Evolutionary conservation across 2,113 vertebrate genomes (phyloP), one percentile per base, ranked within the genome.

Genomic region (Egretta garzetta): DNA sequence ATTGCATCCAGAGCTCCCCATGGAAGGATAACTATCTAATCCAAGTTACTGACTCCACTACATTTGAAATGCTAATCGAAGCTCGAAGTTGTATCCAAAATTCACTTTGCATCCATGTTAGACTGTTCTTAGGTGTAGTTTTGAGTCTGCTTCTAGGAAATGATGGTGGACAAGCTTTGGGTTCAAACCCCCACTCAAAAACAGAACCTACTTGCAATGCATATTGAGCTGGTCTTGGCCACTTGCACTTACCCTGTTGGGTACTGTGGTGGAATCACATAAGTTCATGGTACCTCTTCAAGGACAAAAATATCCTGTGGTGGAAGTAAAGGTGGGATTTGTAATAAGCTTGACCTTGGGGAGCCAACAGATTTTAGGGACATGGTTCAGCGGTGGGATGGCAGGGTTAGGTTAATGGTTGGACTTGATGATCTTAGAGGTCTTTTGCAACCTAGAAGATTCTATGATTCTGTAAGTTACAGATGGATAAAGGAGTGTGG

Each of bases 231-330:
- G 24, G 20, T n/a, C n/a, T 45, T 66, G 64, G 22, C 37, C 21
- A 21, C 23, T 15, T 59, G 20, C 8, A 52, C 13, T 35, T 74
- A 21, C 6, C 24, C 5, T n/a, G 1, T 0, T 26, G 15, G 7
- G 24, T 11, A 22, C 8, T 41, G 10, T 23, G 30, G 8, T 14
- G 88, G 43, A 71, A 68, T 39, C 14, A 22, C 1, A 16, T 12
- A 9, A 67, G 11, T 41, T 45, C 20, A 21, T 12, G 6, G 8
- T 41, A 63, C 2, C 3, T 8, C 4, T 77, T 47, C 8, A 79
- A 17, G 15, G 4, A 39, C 27, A 91, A 74, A 83, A 86, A 43
- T 26, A 60, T 24, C 21, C 45, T 58, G 6, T 70, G 19, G 14
- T 52, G 8, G 32, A 80, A 43, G 20, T 32, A 80, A 32, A 60